A percentile compares a stretch with the other conserved stretches of the same genome.
Evolutionary conservation across 2,888 invertebrate species (phyloP).

Genomic region (Carcina quercana): DNA sequence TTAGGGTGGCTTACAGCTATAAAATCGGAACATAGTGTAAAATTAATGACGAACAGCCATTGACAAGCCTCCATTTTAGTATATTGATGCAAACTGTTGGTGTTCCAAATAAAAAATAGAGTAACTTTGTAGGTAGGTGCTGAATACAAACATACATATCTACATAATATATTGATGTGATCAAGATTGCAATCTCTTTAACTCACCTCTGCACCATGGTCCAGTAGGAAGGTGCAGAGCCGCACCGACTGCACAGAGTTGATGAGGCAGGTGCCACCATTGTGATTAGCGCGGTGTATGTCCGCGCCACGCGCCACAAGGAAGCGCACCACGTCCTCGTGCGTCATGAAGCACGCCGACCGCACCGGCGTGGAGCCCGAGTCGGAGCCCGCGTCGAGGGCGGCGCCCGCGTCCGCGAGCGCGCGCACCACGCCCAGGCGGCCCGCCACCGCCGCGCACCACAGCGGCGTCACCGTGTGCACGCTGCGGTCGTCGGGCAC

Average conservation of each 20-base stretch:
- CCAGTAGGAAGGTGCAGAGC: conserved; percentile 85
- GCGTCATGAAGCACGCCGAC: conserved; percentile 95
- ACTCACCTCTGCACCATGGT: conserved; percentile 79
- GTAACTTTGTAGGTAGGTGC: not conserved
- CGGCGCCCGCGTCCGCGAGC: conserved; percentile 85
- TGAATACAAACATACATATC: not conserved
- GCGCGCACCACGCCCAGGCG: conserved; percentile 84
- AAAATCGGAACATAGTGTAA: too few relatives aligned
- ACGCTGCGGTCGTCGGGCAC: conserved; percentile 83
- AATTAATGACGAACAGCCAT: too few relatives aligned
- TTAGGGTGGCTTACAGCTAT: too few relatives aligned
- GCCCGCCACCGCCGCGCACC: conserved; percentile 94
- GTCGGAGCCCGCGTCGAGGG: conserved; percentile 91
- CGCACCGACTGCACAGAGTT: conserved; percentile 92
- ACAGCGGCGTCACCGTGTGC: conserved; percentile 90
- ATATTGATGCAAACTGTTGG: too few relatives aligned
- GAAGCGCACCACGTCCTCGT: conserved; percentile 81
- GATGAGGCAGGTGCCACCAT: conserved; percentile 94
- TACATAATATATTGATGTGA: not conserved
- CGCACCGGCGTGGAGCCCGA: conserved; percentile 92
- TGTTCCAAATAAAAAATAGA: too few relatives aligned
- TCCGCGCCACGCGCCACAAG: conserved; percentile 88
- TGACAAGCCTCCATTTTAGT: too few relatives aligned
- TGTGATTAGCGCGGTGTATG: conserved; percentile 88
- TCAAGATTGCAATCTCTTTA: not conserved